These are phyloP conservation scores for Motacilla alba DNA, from an alignment of 2,113 vertebrate species.

Conservation along the genomic window DNA sequence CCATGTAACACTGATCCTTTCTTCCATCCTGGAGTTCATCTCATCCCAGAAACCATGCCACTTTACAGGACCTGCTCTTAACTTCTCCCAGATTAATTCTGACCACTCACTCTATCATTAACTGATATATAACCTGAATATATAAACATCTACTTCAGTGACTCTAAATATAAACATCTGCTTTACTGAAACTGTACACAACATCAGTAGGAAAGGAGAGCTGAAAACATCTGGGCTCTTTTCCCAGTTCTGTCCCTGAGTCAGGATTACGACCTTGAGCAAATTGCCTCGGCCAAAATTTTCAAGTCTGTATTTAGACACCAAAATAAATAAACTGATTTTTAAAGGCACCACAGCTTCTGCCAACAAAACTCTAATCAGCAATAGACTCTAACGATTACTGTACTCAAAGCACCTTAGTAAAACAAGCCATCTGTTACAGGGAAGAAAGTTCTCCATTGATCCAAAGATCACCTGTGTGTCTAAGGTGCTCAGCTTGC, in stretches of 20 bases:
- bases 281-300: constrained; percentile 2
- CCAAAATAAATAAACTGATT: not conserved
- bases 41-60: not conserved
- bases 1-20: not conserved
- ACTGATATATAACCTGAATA: not conserved
- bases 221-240: not conserved
- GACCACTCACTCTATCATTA: not conserved
- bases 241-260: not conserved
- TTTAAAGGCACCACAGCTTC: constrained; percentile 1
- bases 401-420: not conserved
- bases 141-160: not conserved
- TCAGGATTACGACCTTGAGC: not conserved
- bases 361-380: not conserved
- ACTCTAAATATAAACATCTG: not conserved
- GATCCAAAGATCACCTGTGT: not conserved
- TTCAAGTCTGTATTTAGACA: not conserved
- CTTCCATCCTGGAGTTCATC: not conserved
- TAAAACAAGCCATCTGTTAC: not conserved
- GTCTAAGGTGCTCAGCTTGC: not conserved
- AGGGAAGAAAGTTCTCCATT: not conserved
- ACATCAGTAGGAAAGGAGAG: not conserved
- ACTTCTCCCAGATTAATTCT: not conserved
- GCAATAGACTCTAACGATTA: not conserved
- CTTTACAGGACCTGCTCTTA: not conserved
- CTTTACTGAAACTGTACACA: not conserved